phyloP scores from a whole-genome alignment of 1,140 invertebrate genomes.

The Drosophila tani region DNA sequence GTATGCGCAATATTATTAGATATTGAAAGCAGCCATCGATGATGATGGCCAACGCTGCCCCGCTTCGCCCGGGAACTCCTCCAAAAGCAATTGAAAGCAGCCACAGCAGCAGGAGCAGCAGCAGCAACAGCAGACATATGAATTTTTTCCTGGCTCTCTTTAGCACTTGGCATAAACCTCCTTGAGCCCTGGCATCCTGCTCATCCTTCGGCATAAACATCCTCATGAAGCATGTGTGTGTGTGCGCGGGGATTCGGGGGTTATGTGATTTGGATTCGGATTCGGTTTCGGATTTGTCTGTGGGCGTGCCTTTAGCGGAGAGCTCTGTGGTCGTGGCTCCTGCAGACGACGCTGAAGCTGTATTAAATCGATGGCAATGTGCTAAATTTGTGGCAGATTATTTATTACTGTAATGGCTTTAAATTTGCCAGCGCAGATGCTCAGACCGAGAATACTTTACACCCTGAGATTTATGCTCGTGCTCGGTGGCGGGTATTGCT shows the following conservation, averaged over 20 bases:
- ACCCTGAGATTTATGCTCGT: conserved; percentile 35
- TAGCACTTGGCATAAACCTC: conserved; percentile 34
- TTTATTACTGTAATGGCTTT: conserved; percentile 77
- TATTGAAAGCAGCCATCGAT: conserved; percentile 80
- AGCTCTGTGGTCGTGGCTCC: conserved; percentile 39
- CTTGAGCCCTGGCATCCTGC: conserved; percentile 21
- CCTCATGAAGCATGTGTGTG: conserved; percentile 34
- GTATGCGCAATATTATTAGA: conserved; percentile 82
- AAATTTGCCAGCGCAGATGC: conserved; percentile 62
- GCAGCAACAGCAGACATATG: conserved; percentile 71
- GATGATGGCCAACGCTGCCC: conserved; percentile 39
- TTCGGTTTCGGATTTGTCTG: conserved; percentile 53
- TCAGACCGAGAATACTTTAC: conserved; percentile 19
- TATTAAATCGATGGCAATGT: conserved; percentile 77
- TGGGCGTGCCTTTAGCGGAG: conserved; percentile 54
- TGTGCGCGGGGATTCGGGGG: conserved; percentile 2
- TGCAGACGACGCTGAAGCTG: conserved; percentile 34
- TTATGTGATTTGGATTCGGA: conserved; percentile 44
- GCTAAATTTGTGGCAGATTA: conserved; percentile 77
- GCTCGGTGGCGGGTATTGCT: conserved; percentile 11
- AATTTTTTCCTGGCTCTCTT: conserved; percentile 59
- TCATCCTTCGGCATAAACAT: conserved; percentile 43
- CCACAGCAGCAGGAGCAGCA: conserved; percentile 51
- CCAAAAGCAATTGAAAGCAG: conserved; percentile 77
- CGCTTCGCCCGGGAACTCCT: conserved; percentile 2